These are phyloP conservation scores for Achatina immaculata DNA, from an alignment of 1,140 invertebrate genomes.

Conservation along the genomic window DNA sequence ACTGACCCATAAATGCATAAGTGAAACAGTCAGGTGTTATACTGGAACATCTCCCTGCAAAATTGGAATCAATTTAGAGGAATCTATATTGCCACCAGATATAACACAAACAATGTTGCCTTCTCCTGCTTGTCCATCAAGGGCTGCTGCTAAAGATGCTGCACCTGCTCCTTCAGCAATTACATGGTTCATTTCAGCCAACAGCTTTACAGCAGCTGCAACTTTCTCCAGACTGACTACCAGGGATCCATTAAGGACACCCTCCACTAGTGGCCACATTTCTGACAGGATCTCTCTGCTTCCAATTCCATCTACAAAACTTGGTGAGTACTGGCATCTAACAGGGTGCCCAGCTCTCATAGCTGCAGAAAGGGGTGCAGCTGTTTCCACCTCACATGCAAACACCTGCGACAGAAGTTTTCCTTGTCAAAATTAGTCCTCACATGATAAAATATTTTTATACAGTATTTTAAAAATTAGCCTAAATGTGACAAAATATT, in stretches of 20 bases:
- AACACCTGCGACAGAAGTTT: slow-evolving; percentile 44
- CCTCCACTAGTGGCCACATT: slow-evolving; percentile 63
- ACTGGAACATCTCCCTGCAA: slow-evolving; percentile 57
- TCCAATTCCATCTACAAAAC: slow-evolving; percentile 66
- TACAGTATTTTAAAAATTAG: too few species aligned
- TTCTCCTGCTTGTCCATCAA: slow-evolving; percentile 49
- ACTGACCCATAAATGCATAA: not conserved
- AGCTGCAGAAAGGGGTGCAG: slow-evolving; percentile 55
- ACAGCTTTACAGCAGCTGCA: slow-evolving; percentile 55
- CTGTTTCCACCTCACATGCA: slow-evolving; percentile 64
- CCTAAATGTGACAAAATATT: not conserved
- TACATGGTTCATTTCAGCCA: slow-evolving; percentile 59
- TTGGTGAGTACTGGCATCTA: slow-evolving; percentile 45
- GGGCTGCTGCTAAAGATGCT: slow-evolving; percentile 59
- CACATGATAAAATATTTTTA: too few species aligned
- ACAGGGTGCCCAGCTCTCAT: slow-evolving; percentile 50
- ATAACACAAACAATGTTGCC: slow-evolving; percentile 64
- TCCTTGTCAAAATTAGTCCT: not conserved
- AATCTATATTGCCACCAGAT: slow-evolving; percentile 65
- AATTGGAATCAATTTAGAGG: slow-evolving; percentile 51
- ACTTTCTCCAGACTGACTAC: slow-evolving; percentile 57
- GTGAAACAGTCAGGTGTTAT: not conserved
- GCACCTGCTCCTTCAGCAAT: slow-evolving; percentile 65
- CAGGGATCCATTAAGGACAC: slow-evolving; percentile 54
- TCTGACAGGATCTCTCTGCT: slow-evolving; percentile 54